Conservation (phyloP, 2,797 vertebrate genomes). For the Acridotheres tristis region DNA sequence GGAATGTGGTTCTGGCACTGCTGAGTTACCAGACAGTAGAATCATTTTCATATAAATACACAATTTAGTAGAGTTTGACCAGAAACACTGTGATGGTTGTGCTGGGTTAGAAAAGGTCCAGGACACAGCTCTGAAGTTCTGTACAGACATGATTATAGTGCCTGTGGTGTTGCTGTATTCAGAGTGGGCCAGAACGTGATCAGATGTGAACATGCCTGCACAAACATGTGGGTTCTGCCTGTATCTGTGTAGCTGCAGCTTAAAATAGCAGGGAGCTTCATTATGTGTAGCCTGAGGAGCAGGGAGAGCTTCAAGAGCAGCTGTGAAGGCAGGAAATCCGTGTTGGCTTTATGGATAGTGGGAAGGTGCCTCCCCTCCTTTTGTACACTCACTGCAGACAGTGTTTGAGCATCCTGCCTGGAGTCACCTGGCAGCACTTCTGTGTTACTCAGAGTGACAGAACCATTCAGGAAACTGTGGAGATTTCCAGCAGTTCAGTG, state of each 20-base stretch:
- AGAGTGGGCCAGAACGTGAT: not conserved
- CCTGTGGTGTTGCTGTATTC: not conserved
- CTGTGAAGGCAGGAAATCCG: not conserved
- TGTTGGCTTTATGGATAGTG: not conserved
- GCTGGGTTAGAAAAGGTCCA: not conserved
- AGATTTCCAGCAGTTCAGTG: not conserved
- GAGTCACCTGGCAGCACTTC: not conserved
- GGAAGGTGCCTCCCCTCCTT: not conserved
- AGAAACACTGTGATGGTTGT: not conserved
- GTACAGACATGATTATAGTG: fast-evolving
- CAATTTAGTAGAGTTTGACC: not conserved
- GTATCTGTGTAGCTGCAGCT: fast-evolving
- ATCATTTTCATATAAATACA: fast-evolving
- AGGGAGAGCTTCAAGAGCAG: not conserved
- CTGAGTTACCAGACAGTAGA: not conserved
- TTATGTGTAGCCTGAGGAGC: not conserved
- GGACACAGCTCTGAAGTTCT: not conserved
- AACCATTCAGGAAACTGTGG: not conserved
- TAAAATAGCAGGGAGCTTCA: not conserved
- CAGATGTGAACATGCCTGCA: not conserved
- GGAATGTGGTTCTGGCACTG: not conserved
- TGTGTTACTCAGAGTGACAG: not conserved
- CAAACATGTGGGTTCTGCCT: not conserved
- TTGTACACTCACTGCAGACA: not conserved
- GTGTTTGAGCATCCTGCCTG: not conserved